Evolutionary conservation across 1,140 invertebrate genomes (phyloP).

Genomic region (Drusus annulatus): DNA sequence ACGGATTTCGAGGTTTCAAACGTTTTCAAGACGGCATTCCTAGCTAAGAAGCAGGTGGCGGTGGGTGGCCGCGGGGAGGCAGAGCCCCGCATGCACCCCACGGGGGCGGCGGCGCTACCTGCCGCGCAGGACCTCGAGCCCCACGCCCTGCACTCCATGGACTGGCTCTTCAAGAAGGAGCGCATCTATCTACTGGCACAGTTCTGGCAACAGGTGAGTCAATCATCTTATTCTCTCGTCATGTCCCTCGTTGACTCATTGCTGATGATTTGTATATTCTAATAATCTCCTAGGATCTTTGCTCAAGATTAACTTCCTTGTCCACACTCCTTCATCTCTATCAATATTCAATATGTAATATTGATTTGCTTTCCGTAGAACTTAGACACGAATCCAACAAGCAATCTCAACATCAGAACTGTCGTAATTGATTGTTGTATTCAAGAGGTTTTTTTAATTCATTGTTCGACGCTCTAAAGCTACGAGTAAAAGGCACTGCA

Average conservation of each 20-base stretch:
- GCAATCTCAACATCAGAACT: too few species aligned
- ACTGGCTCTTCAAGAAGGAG: constrained; percentile 96
- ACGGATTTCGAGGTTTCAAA: constrained; percentile 21
- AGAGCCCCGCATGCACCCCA: constrained; percentile 78
- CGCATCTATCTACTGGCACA: constrained; percentile 92
- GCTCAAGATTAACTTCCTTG: too few species aligned
- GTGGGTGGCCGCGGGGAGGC: constrained; percentile 56
- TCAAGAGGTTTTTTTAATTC: too few species aligned
- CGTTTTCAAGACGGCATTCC: constrained; percentile 53
- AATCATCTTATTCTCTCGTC: neutral
- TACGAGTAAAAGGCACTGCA: too few species aligned
- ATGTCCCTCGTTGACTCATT: neutral
- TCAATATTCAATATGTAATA: too few species aligned
- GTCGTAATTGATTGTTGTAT: too few species aligned
- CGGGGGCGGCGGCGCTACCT: constrained; percentile 84
- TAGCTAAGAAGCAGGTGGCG: constrained; percentile 50
- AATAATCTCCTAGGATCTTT: too few species aligned
- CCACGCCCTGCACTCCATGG: constrained; percentile 92
- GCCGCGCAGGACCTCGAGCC: constrained; percentile 80
- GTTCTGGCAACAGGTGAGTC: constrained; percentile 93
- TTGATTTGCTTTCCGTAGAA: too few species aligned
- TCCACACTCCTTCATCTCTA: too few species aligned
- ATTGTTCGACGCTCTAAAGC: too few species aligned
- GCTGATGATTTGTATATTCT: too few species aligned
- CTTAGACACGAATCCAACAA: too few species aligned